Conservation (phyloP, 1,140 invertebrate genomes). For the Drosophila dunni region DNA sequence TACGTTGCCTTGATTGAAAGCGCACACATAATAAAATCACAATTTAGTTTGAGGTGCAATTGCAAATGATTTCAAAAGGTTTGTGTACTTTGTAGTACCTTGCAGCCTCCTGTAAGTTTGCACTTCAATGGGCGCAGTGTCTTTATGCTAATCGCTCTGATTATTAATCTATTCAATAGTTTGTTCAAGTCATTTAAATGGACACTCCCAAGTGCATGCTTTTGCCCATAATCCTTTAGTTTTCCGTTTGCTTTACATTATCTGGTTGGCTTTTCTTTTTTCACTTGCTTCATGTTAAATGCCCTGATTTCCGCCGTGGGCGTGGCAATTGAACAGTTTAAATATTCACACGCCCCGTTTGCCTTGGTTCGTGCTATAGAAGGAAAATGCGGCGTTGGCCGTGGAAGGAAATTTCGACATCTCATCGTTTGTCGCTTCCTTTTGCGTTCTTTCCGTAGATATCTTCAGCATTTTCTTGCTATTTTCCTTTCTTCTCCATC, state of each 20-base stretch:
- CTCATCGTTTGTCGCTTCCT: slow-evolving; percentile 36
- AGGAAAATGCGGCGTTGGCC: slow-evolving; percentile 1
- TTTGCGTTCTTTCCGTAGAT: slow-evolving; percentile 1
- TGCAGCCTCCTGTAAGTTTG: too few species aligned
- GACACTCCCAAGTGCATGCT: slow-evolving; percentile 3
- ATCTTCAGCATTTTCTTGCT: slow-evolving; percentile 17
- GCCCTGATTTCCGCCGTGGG: slow-evolving; percentile 58
- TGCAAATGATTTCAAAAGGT: too few species aligned
- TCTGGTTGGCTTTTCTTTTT: slow-evolving; percentile 6
- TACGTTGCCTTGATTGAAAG: too few species aligned
- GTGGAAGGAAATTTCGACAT: slow-evolving; percentile 34
- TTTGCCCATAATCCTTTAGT: background rate
- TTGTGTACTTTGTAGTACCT: too few species aligned
- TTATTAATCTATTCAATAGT: slow-evolving; percentile 5
- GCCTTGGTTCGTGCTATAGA: slow-evolving; percentile 17
- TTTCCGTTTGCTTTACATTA: slow-evolving; percentile 25
- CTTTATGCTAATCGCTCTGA: background rate
- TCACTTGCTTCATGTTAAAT: slow-evolving; percentile 40
- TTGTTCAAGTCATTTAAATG: background rate
- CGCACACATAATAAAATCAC: too few species aligned
- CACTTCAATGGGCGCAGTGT: background rate
- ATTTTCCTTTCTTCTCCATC: slow-evolving; percentile 6
- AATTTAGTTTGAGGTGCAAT: too few species aligned
- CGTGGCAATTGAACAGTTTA: slow-evolving; percentile 59
- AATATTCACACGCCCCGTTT: slow-evolving; percentile 37